Evolutionary conservation across 2,888 invertebrate species (phyloP), one percentile per base, ranked within the genome.

Genomic region (Achlya flavicornis): DNA sequence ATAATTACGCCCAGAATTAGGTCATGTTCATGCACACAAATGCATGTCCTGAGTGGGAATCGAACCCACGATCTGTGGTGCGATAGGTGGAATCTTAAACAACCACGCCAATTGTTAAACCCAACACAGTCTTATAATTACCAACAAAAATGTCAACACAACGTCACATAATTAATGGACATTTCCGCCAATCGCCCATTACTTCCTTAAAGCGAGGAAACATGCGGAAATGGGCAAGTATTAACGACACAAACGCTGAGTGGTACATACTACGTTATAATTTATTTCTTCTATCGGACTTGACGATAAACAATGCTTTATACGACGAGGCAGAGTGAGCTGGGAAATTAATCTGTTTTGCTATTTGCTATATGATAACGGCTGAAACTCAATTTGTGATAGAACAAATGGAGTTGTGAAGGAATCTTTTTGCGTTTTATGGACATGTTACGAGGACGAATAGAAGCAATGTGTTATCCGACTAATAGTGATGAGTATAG

Each of bases 201-300:
- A 53, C 53, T 53, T 53, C 19, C 53, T 8, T 19, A 1, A 19
- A 53, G 19, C 2, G 10, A 53, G 53, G 70, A 74, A 75, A 73
- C 73, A 68, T 62, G 63, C 63, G 65, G 62, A 75, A 75, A 71
- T 71, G 70, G 64, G 68, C 67, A 77, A 76, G 75, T 83, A 79
- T 65, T 61, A 62, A 61, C 66, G 69, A 75, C 79, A 81, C 82
- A 79, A 77, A 80, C 26, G 75, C 74, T 67, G 63, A 62, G 64
- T 65, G 58, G 66, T 66, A 61, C 67, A 67, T 69, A 68, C 68
- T 67, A 69, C 64, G 68, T 78, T 41, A 75, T 83, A 83, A 83
- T 83, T 83, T 81, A 80, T 81, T 81, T 70, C 62, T 68, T 63
- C 43, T 41, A 41, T 43, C 43, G 43, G 43, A 43, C 12, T 59